Conservation (phyloP, 2,113 vertebrate species). For the Oncorhynchus keta region DNA sequence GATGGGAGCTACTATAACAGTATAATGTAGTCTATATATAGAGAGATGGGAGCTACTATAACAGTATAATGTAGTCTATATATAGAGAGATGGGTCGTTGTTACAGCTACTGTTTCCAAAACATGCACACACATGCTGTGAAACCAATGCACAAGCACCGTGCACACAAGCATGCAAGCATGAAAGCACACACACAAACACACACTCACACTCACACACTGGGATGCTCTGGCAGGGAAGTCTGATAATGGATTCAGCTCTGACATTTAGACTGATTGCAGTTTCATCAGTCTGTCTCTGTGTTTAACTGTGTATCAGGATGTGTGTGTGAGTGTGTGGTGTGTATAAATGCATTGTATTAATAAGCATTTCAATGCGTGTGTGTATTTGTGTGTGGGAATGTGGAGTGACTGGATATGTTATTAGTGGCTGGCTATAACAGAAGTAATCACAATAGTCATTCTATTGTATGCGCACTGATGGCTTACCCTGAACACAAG, state of each 20-base stretch:
- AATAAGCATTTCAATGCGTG: too few relatives aligned
- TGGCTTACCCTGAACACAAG: too few relatives aligned
- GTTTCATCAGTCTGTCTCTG: constrained; percentile 5
- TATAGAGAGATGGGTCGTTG: neutral
- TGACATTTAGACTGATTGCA: constrained; percentile 11
- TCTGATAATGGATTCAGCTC: neutral
- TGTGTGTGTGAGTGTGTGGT: neutral
- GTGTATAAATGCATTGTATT: too few relatives aligned
- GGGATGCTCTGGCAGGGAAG: neutral
- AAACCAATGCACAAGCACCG: constrained; percentile 35
- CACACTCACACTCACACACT: neutral
- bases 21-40: too few relatives aligned
- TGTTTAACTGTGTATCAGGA: neutral
- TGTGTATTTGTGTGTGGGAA: too few relatives aligned
- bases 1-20: too few relatives aligned
- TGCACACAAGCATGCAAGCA: constrained; percentile 5
- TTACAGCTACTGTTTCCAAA: constrained; percentile 52
- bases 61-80: too few relatives aligned
- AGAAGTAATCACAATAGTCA: too few relatives aligned
- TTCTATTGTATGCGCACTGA: too few relatives aligned
- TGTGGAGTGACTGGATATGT: too few relatives aligned
- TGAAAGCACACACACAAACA: neutral
- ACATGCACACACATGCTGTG: constrained; percentile 61
- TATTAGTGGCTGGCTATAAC: too few relatives aligned
- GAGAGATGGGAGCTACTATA: too few relatives aligned